Conservation (phyloP, 30 jellyfish, hydroid and myxozoan species). For the Aurelia aurita complex sp. Pacific region DNA sequence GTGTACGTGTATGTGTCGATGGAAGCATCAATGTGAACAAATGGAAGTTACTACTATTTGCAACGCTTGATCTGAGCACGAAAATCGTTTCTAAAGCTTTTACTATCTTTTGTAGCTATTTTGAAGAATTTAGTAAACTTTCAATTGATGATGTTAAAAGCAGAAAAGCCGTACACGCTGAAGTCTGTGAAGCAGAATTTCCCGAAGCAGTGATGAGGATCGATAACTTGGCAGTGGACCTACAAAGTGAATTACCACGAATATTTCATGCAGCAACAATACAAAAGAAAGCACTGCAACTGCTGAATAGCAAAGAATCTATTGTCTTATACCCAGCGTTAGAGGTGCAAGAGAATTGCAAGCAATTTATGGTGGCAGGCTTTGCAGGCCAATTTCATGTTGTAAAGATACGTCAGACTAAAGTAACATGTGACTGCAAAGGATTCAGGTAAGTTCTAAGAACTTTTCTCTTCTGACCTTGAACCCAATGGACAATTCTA, state of each 20-base stretch:
- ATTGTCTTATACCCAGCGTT: not conserved
- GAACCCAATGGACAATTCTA: too few relatives aligned
- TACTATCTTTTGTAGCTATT: too few relatives aligned
- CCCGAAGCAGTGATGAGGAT: not conserved
- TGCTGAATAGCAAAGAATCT: not conserved
- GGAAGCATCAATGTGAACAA: too few relatives aligned
- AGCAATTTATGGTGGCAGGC: slow-evolving; percentile 8
- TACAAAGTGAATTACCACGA: not conserved
- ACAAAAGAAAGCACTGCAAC: slow-evolving; percentile 6
- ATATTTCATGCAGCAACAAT: not conserved
- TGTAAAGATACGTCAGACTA: not conserved
- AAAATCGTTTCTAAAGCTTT: too few relatives aligned
- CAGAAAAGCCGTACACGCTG: too few relatives aligned
- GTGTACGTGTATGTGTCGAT: too few relatives aligned
- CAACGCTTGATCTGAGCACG: too few relatives aligned
- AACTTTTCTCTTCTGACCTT: too few relatives aligned
- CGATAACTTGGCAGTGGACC: not conserved
- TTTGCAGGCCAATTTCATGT: not conserved
- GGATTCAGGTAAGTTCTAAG: not conserved
- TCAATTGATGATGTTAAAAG: too few relatives aligned
- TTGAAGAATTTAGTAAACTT: too few relatives aligned
- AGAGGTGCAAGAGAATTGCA: not conserved
- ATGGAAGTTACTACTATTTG: too few relatives aligned
- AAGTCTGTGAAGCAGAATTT: too few relatives aligned
- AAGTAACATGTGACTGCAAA: not conserved